Percentiles rank a stretch among this genome's conserved stretches.
Evolutionary conservation across 1,140 invertebrate species (phyloP).

Genomic region (Drusus annulatus): DNA sequence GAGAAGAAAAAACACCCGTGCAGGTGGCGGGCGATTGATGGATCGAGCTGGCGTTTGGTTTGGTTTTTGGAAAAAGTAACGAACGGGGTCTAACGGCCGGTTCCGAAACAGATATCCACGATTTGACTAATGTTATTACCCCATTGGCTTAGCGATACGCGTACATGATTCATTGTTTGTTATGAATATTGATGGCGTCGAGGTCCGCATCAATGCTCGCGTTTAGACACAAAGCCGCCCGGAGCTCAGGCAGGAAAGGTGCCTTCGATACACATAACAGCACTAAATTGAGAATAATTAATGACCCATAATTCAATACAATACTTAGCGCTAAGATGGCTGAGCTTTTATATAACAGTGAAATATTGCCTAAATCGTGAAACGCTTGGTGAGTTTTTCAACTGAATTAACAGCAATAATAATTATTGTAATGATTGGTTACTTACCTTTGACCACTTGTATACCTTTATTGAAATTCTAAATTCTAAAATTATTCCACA

Average conservation of each 20-base stretch:
- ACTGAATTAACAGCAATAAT: too few relatives aligned
- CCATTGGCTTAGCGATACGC: constrained; percentile 36
- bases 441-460: too few relatives aligned
- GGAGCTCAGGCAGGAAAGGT: neutral
- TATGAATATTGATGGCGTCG: constrained; percentile 33
- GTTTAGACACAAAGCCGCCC: constrained; percentile 21
- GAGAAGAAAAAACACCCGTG: neutral
- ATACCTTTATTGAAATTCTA: too few relatives aligned
- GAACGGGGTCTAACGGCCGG: neutral
- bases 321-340: constrained; percentile 12
- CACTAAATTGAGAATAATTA: constrained; percentile 21
- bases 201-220: constrained; percentile 18
- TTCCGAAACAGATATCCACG: constrained; percentile 21
- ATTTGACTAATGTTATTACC: constrained; percentile 35
- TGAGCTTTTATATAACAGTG: constrained; percentile 10
- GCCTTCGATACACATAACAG: neutral
- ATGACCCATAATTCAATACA: constrained; percentile 38
- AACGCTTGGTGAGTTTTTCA: too few relatives aligned
- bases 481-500: too few relatives aligned
- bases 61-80: constrained; percentile 16
- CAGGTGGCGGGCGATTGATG: constrained; percentile 37
- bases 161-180: constrained; percentile 29
- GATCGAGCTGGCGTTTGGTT: constrained; percentile 9
- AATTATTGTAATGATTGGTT: too few relatives aligned
- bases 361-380: neutral